Conservation (phyloP, 2,888 invertebrate species). For the Rhamphomyia laevipes region DNA sequence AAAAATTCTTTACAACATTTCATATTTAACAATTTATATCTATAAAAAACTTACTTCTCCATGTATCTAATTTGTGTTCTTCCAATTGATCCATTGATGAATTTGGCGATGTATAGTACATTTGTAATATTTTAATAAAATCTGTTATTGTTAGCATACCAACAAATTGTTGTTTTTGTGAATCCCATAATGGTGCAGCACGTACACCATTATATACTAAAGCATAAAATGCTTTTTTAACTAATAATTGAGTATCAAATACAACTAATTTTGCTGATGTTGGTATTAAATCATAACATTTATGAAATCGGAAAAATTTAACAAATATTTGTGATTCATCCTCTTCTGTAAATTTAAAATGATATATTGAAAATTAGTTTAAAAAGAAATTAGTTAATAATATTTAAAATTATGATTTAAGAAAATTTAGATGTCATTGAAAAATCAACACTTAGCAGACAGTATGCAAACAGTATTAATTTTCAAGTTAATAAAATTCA, state of each 20-base stretch:
- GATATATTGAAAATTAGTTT: slow-evolving; percentile 13
- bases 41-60: slow-evolving; percentile 57
- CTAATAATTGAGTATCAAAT: slow-evolving; percentile 95
- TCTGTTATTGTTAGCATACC: slow-evolving; percentile 99
- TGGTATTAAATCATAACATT: slow-evolving; percentile 99
- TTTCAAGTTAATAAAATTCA: too few species aligned
- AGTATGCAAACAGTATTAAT: too few species aligned
- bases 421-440: too few species aligned
- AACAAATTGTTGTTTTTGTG: slow-evolving; percentile 79
- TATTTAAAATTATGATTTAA: neutral
- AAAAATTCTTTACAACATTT: neutral
- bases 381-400: neutral
- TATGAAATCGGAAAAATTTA: slow-evolving; percentile 99
- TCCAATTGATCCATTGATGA: slow-evolving; percentile 93
- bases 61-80: slow-evolving; percentile 92
- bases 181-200: slow-evolving; percentile 97
- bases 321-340: slow-evolving; percentile 96
- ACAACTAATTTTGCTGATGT: slow-evolving; percentile 98
- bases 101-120: slow-evolving; percentile 90
- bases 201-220: slow-evolving; percentile 97
- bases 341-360: slow-evolving; percentile 61
- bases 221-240: slow-evolving; percentile 98
- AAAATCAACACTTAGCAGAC: too few species aligned
- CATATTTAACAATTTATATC: slow-evolving; percentile 3
- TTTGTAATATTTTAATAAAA: slow-evolving; percentile 95